Evolutionary conservation across 1,140 invertebrate species (phyloP).

Genomic region (Diabrotica virgifera): DNA sequence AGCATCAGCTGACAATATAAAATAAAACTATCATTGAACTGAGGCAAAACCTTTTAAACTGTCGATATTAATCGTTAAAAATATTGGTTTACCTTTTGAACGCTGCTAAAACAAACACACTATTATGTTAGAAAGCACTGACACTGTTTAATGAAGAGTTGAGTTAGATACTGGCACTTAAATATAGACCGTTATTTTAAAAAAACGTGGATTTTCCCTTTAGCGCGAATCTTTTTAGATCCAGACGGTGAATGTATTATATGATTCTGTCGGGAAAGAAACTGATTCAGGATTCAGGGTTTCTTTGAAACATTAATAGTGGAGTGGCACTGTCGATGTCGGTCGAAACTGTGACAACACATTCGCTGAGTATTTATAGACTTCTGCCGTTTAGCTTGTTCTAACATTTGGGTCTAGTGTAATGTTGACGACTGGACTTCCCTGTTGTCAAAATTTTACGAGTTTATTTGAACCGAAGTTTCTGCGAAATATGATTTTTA

Average conservation of each 20-base stretch:
- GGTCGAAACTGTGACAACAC: not conserved
- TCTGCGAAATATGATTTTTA: too few species aligned
- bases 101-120: too few species aligned
- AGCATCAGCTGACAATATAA: too few species aligned
- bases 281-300: not conserved
- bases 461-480: too few species aligned
- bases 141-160: too few species aligned
- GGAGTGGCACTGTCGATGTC: not conserved
- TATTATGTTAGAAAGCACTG: too few species aligned
- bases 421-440: not conserved
- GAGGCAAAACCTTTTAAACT: too few species aligned
- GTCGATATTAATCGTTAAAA: too few species aligned
- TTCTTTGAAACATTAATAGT: constrained; percentile 1
- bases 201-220: not conserved
- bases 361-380: constrained; percentile 1
- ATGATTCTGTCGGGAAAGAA: not conserved
- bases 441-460: too few species aligned
- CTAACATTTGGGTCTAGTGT: not conserved
- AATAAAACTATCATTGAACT: too few species aligned
- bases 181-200: not conserved
- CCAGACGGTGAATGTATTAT: not conserved
- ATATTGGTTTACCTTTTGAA: too few species aligned
- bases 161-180: too few species aligned
- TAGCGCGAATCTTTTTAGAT: not conserved
- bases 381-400: not conserved